Evolutionary conservation across 2,113 vertebrate species (phyloP), one percentile per base, ranked within the genome.

Genomic region (Chiloscyllium plagiosum): DNA sequence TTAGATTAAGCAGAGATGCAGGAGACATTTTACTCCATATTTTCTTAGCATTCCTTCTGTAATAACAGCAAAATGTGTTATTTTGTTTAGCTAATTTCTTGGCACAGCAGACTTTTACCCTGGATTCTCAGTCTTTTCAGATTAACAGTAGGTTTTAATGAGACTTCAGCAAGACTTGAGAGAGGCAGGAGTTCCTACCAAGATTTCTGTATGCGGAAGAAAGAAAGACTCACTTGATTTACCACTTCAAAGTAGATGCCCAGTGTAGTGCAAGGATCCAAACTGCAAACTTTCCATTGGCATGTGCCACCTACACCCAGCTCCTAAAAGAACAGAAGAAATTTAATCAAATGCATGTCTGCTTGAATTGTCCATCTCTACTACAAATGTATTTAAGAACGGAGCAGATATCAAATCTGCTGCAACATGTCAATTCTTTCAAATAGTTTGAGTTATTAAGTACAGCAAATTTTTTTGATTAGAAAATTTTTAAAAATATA

Each of bases 221-320:
- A 68, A 50, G 24, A 33, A 50, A 42, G 94, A 95, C 96, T 95
- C 96, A 99, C 99, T 98, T 99, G 99, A 98, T 99, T 99, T 83
- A 99, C 98, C 19, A 99, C 98, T 98, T 99, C 99, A 97, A 99
- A 99, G 96, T 98, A 99, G 96, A 99, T 96, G 61, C 97, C 98
- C 89, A 99, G 96, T 22, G 99, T 99, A 83, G 98, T 98, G 33
- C 98, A 98, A 1, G 98, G 98, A 96, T 98, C 98, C 96, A 99
- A 97, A 87, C 98, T 97, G 97, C 99, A 99, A 47, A 99, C 97
- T 97, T 99, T 99, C 99, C 99, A 99, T 94, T 99, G 99, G 97
- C 97, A 98, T 0, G 99, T 99, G 95, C 99, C 99, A 96, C 99
- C 98, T 4, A 98, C 95, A 33, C 99, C 99, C 97, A 99, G 97